These are phyloP conservation scores for Rhinoraja longicauda DNA, from an alignment of 2,797 vertebrate species.

Conservation along the genomic window DNA sequence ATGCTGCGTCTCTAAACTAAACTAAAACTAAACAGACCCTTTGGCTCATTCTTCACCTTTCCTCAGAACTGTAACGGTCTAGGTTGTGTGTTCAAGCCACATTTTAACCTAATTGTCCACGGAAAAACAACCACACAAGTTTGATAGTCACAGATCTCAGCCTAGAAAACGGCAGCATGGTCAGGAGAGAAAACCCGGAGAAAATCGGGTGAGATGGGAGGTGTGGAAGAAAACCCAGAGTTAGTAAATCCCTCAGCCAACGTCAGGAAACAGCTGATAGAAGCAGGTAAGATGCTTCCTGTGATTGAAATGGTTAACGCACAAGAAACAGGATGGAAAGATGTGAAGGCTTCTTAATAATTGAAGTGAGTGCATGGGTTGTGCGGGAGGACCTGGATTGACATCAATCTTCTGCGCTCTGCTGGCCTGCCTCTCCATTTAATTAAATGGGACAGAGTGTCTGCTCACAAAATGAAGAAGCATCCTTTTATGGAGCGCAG, in stretches of 20 bases:
- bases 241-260: neutral
- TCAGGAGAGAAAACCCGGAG: neutral
- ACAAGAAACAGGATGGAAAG: neutral
- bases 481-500: constrained; percentile 15
- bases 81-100: neutral
- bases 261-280: neutral
- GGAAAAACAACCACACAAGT: neutral
- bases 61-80: neutral
- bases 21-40: no score
- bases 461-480: constrained; percentile 17
- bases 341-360: constrained; percentile 26
- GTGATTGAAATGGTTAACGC: neutral
- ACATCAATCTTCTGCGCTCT: constrained; percentile 30
- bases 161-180: neutral
- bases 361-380: constrained; percentile 23
- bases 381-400: constrained; percentile 7
- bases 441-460: constrained; percentile 34
- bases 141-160: neutral
- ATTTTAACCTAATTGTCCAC: no score
- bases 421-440: constrained; percentile 17
- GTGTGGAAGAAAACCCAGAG: neutral
- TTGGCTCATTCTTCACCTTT: no score
- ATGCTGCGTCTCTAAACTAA: no score
- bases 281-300: neutral
- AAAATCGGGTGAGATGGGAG: neutral